Evolutionary conservation across 2,113 vertebrate species (phyloP), one percentile per base, ranked within the genome.

Genomic region (Lagopus leucura): DNA sequence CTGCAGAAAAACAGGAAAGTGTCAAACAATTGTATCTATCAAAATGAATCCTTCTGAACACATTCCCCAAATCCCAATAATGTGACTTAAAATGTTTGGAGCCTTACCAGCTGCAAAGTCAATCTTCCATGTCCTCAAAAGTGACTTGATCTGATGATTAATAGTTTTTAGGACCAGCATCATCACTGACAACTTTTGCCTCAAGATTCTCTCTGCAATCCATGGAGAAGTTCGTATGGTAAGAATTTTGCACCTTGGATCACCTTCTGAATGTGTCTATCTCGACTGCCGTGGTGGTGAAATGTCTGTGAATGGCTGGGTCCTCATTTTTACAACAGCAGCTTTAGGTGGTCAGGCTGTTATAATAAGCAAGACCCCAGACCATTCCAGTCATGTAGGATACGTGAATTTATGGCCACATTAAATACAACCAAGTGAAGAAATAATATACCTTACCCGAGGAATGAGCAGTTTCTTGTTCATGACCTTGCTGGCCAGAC

Each of bases 391-490:
- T 61, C 42, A 4, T 65, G 78, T 76, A 65, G 40, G 74, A 55
- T 66, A 30, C 32, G 8, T 27, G 40, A 34, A 63, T 91, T 88
- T 88, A 72, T 81, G 76, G 80, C 80, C 70, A 81, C 70, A 32
- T 81, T 80, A 91, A 88, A 88, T 81, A 85, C 61, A 88, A 70
- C 52, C 34, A 43, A 71, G 75, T 16, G 66, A 81, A 81, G 92
- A 85, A 91, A 85, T 88, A 67, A 71, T 72, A 55, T 67, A 65
- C 80, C 52, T 66, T 71, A 72, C 92, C 61, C 10, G 30, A 36
- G 80, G 92, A 91, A 77, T 32, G 92, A 61, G 85, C 64, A 91
- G 80, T 67, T 76, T 12, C 85, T 91, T 81, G 85, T 66, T 91
- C 65, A 2, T 38, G 70, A 88, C 75, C 89, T 77, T 0, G 6